phyloP scores from a whole-genome alignment of 2,888 invertebrate genomes.

The Cheilosia urbana region DNA sequence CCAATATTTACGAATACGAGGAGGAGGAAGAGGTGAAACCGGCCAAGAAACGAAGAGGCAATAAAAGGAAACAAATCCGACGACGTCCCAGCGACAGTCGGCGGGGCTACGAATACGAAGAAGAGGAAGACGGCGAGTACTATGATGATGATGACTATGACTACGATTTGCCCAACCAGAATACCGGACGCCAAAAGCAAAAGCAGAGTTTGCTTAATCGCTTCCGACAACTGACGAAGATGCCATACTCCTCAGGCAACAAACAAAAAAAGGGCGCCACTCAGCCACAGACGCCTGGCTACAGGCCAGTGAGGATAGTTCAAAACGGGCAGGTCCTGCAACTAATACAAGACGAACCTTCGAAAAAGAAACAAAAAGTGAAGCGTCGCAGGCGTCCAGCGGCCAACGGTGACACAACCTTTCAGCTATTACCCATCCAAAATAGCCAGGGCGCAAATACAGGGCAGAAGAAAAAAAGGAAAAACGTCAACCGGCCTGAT shows the following conservation, averaged over 20 bases:
- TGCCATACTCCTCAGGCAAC: slow-evolving; percentile 44
- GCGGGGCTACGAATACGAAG: slow-evolving; percentile 37
- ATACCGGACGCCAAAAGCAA: slow-evolving; percentile 36
- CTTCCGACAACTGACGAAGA: slow-evolving; percentile 44
- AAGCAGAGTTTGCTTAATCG: slow-evolving; percentile 44
- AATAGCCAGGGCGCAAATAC: slow-evolving; percentile 77
- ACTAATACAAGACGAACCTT: slow-evolving; percentile 15
- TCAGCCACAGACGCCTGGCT: slow-evolving; percentile 14
- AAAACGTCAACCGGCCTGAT: slow-evolving; percentile 3
- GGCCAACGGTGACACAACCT: slow-evolving; percentile 62
- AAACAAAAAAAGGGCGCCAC: slow-evolving; percentile 29
- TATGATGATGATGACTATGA: slow-evolving; percentile 75
- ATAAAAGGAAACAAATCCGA: slow-evolving; percentile 18
- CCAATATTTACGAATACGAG: slow-evolving; percentile 7
- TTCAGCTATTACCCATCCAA: slow-evolving; percentile 66
- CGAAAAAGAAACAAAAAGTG: slow-evolving; percentile 11
- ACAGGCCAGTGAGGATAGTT: slow-evolving; percentile 28
- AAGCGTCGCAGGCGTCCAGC: slow-evolving; percentile 49
- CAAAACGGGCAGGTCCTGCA: slow-evolving; percentile 53
- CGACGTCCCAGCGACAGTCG: slow-evolving; percentile 11
- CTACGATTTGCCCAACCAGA: neutral
- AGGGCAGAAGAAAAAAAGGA: slow-evolving; percentile 50
- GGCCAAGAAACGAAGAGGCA: slow-evolving; percentile 17
- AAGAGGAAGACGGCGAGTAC: slow-evolving; percentile 55
- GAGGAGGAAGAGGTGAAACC: slow-evolving; percentile 34